Evolutionary conservation across 2,113 vertebrate genomes (phyloP), one percentile per base, ranked within the genome.

Genomic region (Tautogolabrus adspersus): DNA sequence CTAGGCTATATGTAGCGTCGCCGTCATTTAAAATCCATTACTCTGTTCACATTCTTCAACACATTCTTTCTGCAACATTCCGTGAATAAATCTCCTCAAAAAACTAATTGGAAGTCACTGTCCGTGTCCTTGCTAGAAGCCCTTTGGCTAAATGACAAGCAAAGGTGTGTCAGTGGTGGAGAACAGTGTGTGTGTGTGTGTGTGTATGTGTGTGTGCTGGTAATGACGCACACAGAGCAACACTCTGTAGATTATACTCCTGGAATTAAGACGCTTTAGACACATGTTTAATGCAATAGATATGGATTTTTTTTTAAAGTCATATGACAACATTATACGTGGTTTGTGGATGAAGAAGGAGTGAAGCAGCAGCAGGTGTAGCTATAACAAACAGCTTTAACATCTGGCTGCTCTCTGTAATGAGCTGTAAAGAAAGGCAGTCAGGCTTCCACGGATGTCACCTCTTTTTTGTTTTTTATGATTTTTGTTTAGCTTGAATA

Each of bases 81-180:
- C 72, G 66, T 85, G 88, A 87, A 80, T 88, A 90, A 91, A 91
- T 90, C 89, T 89, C 76, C 62, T 34, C 42, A 52, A 49, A 88
- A 89, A 88, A 86, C 81, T 88, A 93, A 91, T 92, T 89, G 86
- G 72, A 89, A 90, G 86, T 90, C 88, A 89, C 73, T 83, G 62
- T 87, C 72, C 82, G 85, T 80, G 66, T 81, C 78, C 64, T 51
- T 19, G 40, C 58, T 64, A 61, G 71, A 88, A 81, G 60, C 83
- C 77, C 75, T 84, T 80, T 85, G 71, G 80, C 80, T 84, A 82
- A 88, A 90, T 84, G 77, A 88, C 78, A 85, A 77, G 81, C 52
- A 85, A 77, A 90, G 86, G 79, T 82, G 82, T 84, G 78, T 76
- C 84, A 81, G 56, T 64, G 60, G 66, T 75, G 40, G 37, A 75